Evolutionary conservation across 2,797 vertebrate species (phyloP), one percentile per base, ranked within the genome.

Genomic region (Darevskia nairensis): DNA sequence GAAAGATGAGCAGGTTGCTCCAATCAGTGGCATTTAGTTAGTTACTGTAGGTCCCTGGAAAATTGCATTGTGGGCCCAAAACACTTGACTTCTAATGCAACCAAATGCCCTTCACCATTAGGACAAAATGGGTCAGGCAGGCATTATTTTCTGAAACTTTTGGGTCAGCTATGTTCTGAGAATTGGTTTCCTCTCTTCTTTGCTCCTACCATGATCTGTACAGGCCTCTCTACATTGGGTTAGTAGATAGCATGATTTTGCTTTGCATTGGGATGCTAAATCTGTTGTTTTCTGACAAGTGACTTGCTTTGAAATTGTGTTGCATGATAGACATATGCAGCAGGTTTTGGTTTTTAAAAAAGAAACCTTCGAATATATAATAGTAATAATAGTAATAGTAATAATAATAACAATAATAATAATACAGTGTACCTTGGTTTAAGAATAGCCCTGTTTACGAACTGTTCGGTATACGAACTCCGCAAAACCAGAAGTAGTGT

Each of bases 321-420:
- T 92, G 87, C 72, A 8, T 85, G 85, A 86, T 89, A 85, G 83
- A 29, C 25, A 39, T 87, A 82, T 91, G 79, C 77, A 88, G 82
- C 80, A 86, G 64, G 66, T 90, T 91, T 92, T 85, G 64, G 89
- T 3, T 8, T 80, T 75, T 3, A 66, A 88, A 86, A 85, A 81
- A 75, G 72, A 80, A 68, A 64, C 80, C 50, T 89, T 21, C 96
- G 93, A 96, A 75, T 59, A 68, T 75, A 64, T 35, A 50, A 46
- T 46, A 46, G 9, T 50, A 50, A 50, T 3, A 46, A 3, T 46
- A 46, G 10, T 11, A 46, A 11, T 11, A 46, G 10, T 11, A 46
- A 46, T 11, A 46, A 11, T 11, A 50, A 74, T 27, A 35, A 35
- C 2, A 35, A 35, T 35, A 61, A 78, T 85, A 75, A 39, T 74